phyloP scores from a whole-genome alignment of 2,888 invertebrate genomes.

The Watsonalla cultraria region DNA sequence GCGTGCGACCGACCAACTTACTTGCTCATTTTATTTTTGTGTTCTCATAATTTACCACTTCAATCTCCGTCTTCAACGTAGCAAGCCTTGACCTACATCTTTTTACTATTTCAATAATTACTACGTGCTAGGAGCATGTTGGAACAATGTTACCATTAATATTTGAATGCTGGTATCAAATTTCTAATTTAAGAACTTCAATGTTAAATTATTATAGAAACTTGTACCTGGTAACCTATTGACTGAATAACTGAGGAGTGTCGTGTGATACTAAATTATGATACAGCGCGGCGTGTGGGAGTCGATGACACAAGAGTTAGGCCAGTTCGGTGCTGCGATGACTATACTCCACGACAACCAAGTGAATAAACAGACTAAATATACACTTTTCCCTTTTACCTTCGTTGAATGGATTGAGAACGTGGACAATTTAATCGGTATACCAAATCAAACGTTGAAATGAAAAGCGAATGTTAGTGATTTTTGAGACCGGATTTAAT shows the following conservation, averaged over 20 bases:
- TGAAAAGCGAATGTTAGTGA: too few relatives aligned
- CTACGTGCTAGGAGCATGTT: constrained; percentile 8
- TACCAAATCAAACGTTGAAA: too few relatives aligned
- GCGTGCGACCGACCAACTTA: constrained; percentile 26
- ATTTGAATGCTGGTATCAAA: constrained; percentile 6
- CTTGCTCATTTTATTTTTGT: constrained; percentile 37
- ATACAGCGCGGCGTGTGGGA: constrained; percentile 40
- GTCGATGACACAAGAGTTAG: constrained; percentile 28
- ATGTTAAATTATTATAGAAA: constrained; percentile 36
- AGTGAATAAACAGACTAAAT: constrained; percentile 18
- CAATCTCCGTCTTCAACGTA: constrained; percentile 38
- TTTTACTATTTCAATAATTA: constrained; percentile 15
- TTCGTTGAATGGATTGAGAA: neutral
- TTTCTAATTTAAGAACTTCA: constrained; percentile 7
- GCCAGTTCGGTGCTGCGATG: constrained; percentile 37
- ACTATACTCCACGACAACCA: constrained; percentile 15
- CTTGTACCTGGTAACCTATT: constrained; percentile 34
- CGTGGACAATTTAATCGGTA: constrained; percentile 5
- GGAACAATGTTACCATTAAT: constrained; percentile 4
- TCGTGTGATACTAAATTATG: constrained; percentile 42
- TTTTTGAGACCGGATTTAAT: too few relatives aligned
- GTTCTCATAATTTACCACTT: constrained; percentile 41
- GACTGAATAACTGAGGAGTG: constrained; percentile 42
- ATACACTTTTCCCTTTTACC: neutral
- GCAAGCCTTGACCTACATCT: constrained; percentile 53